Conservation (phyloP, 2,113 vertebrate genomes). For the Pleuronectes platessa region DNA sequence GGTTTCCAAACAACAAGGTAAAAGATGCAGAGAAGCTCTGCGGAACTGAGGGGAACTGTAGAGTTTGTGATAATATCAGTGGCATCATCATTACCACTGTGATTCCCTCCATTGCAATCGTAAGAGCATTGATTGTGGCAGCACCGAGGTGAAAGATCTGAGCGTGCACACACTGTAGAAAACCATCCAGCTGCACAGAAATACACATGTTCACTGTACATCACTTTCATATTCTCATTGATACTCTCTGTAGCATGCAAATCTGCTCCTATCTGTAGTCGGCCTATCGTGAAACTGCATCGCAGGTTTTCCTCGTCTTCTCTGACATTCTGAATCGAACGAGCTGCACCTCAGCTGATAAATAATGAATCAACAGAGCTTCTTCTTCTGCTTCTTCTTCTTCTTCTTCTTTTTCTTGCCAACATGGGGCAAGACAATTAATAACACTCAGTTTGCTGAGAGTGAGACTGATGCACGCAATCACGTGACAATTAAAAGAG, state of each 20-base stretch:
- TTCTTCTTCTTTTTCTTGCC: conserved; percentile 22
- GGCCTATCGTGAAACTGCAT: conserved; percentile 35
- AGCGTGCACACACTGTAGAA: neutral
- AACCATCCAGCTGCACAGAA: neutral
- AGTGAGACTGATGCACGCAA: conserved; percentile 11
- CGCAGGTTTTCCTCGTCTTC: conserved; percentile 3
- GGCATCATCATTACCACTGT: neutral
- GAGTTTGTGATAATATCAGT: neutral
- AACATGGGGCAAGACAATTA: conserved; percentile 30
- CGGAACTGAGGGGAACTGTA: neutral
- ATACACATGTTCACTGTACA: neutral
- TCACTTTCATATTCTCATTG: neutral
- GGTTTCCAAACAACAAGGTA: neutral
- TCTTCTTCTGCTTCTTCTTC: conserved; percentile 8
- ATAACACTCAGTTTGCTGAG: conserved; percentile 31
- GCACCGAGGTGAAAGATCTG: neutral
- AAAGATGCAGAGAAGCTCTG: neutral
- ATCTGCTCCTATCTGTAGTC: conserved; percentile 10
- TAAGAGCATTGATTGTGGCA: neutral
- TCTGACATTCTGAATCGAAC: conserved; percentile 16
- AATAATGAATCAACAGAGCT: conserved; percentile 47
- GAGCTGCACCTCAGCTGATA: conserved; percentile 34
- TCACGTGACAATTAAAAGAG: conserved; percentile 35
- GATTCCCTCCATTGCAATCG: neutral
- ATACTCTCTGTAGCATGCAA: neutral